phyloP scores from a whole-genome alignment of 1,140 invertebrate species.

The Ostrea edulis region DNA sequence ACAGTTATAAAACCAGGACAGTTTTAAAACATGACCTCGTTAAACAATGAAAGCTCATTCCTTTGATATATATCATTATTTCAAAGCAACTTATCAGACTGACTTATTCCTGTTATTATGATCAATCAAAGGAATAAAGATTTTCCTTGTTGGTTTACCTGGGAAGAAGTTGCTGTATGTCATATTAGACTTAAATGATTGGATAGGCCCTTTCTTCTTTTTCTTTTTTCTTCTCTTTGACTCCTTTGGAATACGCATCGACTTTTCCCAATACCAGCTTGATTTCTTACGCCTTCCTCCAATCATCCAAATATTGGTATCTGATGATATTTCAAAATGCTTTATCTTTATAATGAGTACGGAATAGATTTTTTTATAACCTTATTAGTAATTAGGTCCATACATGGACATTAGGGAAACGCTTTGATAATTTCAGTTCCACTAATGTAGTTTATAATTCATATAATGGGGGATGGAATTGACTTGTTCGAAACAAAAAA shows the following conservation, averaged over 20 bases:
- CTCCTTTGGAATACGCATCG: not conserved
- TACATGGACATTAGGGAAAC: not conserved
- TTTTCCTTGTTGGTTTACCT: conserved; percentile 18
- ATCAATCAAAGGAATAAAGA: not conserved
- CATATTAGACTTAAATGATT: conserved; percentile 41
- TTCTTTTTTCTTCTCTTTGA: not conserved
- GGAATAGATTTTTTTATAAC: not conserved
- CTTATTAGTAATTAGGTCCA: not conserved
- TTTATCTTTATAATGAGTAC: not conserved
- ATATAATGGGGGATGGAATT: not conserved
- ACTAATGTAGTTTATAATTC: not conserved
- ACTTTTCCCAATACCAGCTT: conserved; percentile 39
- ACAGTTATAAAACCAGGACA: no score
- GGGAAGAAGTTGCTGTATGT: conserved; percentile 45
- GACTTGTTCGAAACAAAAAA: not conserved
- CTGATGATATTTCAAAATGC: not conserved
- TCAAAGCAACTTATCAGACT: no score
- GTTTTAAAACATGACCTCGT: no score
- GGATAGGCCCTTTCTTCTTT: not conserved
- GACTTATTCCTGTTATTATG: not conserved
- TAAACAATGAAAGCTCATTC: no score
- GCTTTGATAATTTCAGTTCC: not conserved
- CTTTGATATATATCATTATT: no score
- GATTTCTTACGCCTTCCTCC: conserved; percentile 33
- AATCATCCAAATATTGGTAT: conserved; percentile 22